phyloP scores from a whole-genome alignment of 1,140 invertebrate genomes.

The Drosophila fuyamai region DNA sequence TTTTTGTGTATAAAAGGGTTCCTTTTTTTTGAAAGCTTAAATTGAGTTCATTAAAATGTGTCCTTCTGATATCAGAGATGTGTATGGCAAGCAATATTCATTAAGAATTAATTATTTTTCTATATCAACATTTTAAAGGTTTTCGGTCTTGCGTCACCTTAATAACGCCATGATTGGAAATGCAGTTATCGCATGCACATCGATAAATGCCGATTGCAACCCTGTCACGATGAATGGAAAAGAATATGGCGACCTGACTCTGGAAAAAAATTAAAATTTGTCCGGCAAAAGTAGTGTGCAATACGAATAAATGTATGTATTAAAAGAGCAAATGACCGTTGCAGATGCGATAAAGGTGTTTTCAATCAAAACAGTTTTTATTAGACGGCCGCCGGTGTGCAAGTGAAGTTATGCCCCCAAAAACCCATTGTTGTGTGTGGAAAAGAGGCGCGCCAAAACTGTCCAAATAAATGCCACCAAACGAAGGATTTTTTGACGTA shows the following conservation, averaged over 20 bases:
- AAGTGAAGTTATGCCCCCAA: neutral
- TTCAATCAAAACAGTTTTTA: neutral
- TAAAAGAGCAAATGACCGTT: neutral
- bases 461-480: conserved; percentile 5
- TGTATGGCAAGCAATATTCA: too few species aligned
- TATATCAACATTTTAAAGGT: neutral
- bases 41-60: too few species aligned
- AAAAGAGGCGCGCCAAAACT: conserved; percentile 28
- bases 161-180: neutral
- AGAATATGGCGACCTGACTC: conserved; percentile 55
- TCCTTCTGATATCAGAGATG: too few species aligned
- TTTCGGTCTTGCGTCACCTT: conserved; percentile 19
- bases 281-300: conserved; percentile 65
- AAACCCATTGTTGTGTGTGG: conserved; percentile 32
- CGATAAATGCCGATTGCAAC: conserved; percentile 20
- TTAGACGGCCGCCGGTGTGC: too few species aligned
- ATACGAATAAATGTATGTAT: conserved; percentile 59
- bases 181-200: conserved; percentile 12
- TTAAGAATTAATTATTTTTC: too few species aligned
- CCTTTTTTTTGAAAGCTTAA: too few species aligned
- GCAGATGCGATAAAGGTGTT: too few species aligned
- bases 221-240: conserved; percentile 36
- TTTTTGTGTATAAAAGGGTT: too few species aligned
- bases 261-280: conserved; percentile 59
- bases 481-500: neutral